These are phyloP conservation scores for Deilephila porcellus DNA, from an alignment of 2,888 invertebrate genomes.

Conservation along the genomic window DNA sequence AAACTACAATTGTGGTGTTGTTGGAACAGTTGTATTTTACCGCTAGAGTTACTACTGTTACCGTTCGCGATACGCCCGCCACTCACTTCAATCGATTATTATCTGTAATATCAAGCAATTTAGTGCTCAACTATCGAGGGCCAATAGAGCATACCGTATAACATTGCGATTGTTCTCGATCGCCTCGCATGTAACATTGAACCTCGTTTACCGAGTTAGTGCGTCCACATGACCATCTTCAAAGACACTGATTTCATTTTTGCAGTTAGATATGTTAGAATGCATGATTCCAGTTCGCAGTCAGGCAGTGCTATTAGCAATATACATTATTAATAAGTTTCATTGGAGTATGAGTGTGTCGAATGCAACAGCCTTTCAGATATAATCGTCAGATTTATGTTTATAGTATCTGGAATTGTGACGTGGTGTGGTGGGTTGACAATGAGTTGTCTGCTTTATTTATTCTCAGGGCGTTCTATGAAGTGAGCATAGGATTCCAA, in stretches of 20 bases:
- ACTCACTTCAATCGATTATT: slow-evolving; percentile 60
- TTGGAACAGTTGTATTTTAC: slow-evolving; percentile 68
- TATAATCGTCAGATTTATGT: background rate
- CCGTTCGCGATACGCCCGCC: slow-evolving; percentile 64
- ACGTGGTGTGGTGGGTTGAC: background rate
- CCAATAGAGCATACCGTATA: slow-evolving; percentile 20
- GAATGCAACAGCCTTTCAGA: background rate
- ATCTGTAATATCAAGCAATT: slow-evolving; percentile 57
- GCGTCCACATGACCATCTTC: background rate
- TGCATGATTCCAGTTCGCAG: background rate
- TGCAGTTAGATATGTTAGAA: slow-evolving; percentile 5
- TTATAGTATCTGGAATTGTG: background rate
- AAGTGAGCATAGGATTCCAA: background rate
- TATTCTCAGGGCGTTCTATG: background rate
- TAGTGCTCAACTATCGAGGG: slow-evolving; percentile 53
- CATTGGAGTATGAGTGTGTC: background rate
- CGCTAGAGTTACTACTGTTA: slow-evolving; percentile 71
- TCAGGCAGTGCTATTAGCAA: background rate
- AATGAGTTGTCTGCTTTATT: background rate
- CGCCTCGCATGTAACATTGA: slow-evolving; percentile 4
- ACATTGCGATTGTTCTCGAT: slow-evolving; percentile 17
- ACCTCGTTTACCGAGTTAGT: background rate
- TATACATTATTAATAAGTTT: background rate
- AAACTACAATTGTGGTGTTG: slow-evolving; percentile 45
- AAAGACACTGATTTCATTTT: slow-evolving; percentile 2